Conservation (phyloP, 2,797 vertebrate species). For the Lagodon rhomboides region DNA sequence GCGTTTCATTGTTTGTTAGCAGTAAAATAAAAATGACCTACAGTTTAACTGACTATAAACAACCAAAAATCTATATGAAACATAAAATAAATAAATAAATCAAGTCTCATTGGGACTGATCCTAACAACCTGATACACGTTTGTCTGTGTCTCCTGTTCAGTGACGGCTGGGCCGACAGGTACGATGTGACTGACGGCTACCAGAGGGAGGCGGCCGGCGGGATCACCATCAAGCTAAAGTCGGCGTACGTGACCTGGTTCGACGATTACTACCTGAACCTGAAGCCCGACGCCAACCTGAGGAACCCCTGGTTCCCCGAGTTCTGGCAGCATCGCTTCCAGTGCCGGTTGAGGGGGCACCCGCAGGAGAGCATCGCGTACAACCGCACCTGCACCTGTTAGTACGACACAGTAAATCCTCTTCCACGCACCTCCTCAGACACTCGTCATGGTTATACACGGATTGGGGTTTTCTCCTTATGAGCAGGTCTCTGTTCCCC, state of each 20-base stretch:
- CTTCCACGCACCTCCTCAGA: not conserved
- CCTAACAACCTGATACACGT: not conserved
- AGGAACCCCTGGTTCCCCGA: conserved; percentile 98
- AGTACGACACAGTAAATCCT: conserved; percentile 70
- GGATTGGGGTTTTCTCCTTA: conserved; percentile 20
- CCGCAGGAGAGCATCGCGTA: conserved; percentile 91
- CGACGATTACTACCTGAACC: conserved; percentile 96
- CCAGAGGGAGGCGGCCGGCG: conserved; percentile 94
- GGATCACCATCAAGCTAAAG: conserved; percentile 98
- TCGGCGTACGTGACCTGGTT: conserved; percentile 98
- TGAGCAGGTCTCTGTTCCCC: conserved; percentile 35
- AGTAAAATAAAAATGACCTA: too few species aligned
- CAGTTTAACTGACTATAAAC: too few species aligned
- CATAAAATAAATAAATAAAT: not conserved
- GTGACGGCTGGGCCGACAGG: conserved; percentile 98
- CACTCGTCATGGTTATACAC: not conserved
- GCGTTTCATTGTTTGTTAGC: too few species aligned
- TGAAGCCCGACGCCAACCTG: conserved; percentile 93
- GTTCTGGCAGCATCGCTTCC: conserved; percentile 99
- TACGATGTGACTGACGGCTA: conserved; percentile 97
- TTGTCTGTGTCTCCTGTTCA: conserved; percentile 63
- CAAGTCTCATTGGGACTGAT: not conserved
- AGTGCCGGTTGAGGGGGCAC: conserved; percentile 93
- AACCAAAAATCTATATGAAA: not conserved
- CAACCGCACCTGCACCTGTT: conserved; percentile 96